Base-by-base conservation (phyloP, 2,888 invertebrate genomes). In the Phymatocera aterrima region DNA sequence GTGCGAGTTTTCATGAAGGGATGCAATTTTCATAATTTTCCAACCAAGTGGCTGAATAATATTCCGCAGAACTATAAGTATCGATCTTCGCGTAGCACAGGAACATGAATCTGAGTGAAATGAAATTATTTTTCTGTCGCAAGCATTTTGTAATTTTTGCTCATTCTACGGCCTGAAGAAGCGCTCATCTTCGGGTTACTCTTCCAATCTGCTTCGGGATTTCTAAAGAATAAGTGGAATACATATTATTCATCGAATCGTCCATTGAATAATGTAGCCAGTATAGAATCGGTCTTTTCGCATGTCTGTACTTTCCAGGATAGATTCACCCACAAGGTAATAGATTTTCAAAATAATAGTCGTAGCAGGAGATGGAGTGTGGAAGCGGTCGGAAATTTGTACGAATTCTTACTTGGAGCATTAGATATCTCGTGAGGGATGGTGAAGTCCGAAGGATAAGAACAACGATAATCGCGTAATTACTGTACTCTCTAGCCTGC, bases 21-120 rank as follows among this genome's bases (percentile, higher is more conserved):
- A 64, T 64, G 18, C 61, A 64, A 51, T 64, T 64, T 64, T 34
- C 37, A n/a, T 64, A 64, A 64, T 64, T 37, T 37, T 64, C 61
- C 28, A 31, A 60, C 31, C 15, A 12, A 12, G 8, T 43, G 8
- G n/a, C 60, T 6, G 60, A 60, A 24, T 51, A 51, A 51, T 21
- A 21, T 51, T 21, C 18, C 28, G 24, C 57, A 57, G 57, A 51
- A 28, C 57, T 57, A 57, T n/a, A n/a, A n/a, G n/a, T n/a, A n/a
- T n/a, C n/a, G n/a, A n/a, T 57, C 57, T 57, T 37, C 37, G 61
- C 18, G n/a, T 21, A 64, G 37, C 37, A 34, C 34, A 64, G 34
- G 18, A 64, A 64, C 21, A 34, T 37, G 24, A 64, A 37, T 64
- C 61, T 18, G 34, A n/a, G n/a, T n/a, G n/a, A 64, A 64, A 18